Evolutionary conservation across 2,797 vertebrate genomes (phyloP).

Genomic region (Taenioides sp.): DNA sequence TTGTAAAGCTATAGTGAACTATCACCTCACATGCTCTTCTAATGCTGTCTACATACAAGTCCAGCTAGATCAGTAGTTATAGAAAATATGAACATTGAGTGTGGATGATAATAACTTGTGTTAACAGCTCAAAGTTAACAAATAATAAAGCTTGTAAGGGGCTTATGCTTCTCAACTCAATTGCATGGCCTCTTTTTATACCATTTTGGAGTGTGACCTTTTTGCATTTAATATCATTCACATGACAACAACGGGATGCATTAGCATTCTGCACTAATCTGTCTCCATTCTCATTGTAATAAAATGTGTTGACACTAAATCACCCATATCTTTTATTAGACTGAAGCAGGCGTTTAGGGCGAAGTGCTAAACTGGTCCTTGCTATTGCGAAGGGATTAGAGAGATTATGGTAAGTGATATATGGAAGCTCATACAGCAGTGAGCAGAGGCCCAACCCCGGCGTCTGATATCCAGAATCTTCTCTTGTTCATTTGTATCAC

Average conservation of each 20-base stretch:
- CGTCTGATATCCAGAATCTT: slow-evolving; percentile 22
- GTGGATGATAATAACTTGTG: no score
- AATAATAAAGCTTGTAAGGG: slow-evolving; percentile 6
- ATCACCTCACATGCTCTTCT: no score
- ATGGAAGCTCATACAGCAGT: slow-evolving; percentile 21
- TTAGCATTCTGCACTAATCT: slow-evolving; percentile 18
- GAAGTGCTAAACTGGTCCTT: slow-evolving; percentile 23
- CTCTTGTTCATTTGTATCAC: neutral
- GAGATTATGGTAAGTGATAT: slow-evolving; percentile 30
- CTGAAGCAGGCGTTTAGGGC: neutral
- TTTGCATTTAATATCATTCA: slow-evolving; percentile 25
- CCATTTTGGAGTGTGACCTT: slow-evolving; percentile 26
- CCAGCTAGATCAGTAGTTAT: no score
- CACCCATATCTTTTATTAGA: slow-evolving; percentile 8
- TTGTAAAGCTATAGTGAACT: no score
- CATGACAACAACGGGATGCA: slow-evolving; percentile 21
- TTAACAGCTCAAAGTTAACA: no score
- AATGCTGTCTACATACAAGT: no score
- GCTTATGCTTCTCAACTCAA: slow-evolving; percentile 23
- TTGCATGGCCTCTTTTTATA: slow-evolving; percentile 21
- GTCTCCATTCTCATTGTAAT: slow-evolving; percentile 3
- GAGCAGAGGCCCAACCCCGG: slow-evolving; percentile 15
- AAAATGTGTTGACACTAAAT: neutral
- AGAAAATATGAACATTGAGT: no score
- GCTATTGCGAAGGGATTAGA: slow-evolving; percentile 36